Conservation (phyloP, 2,797 vertebrate species). For the Pteropus rufus region DNA sequence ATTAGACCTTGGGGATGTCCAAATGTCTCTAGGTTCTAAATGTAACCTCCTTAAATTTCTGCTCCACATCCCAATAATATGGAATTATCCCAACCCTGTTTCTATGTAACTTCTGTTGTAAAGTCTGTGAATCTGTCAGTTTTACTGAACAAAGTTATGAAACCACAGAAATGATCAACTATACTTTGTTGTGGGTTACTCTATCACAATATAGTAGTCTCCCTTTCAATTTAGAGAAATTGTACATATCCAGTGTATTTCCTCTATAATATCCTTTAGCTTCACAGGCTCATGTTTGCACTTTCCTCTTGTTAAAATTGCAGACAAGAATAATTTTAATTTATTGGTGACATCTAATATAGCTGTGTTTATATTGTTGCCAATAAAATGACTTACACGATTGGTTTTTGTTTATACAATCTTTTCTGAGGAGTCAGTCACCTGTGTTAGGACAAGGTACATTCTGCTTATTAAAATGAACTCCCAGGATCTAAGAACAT, state of each 20-base stretch:
- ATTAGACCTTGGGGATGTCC: neutral
- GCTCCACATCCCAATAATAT: neutral
- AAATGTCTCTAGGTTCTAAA: neutral
- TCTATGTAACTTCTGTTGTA: neutral
- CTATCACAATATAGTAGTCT: neutral
- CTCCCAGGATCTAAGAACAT: constrained; percentile 78
- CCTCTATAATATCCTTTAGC: constrained; percentile 54
- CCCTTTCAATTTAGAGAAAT: constrained; percentile 42
- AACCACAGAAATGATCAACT: neutral
- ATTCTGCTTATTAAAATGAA: constrained; percentile 80
- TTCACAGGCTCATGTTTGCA: constrained; percentile 66
- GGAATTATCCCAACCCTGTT: neutral
- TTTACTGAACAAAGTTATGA: neutral
- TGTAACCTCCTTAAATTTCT: neutral
- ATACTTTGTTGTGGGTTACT: neutral
- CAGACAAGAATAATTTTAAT: constrained; percentile 77
- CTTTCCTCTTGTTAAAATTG: constrained; percentile 75
- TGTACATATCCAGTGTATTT: constrained; percentile 34
- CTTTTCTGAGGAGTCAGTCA: constrained; percentile 79
- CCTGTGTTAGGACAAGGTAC: constrained; percentile 79
- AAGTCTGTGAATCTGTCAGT: neutral
- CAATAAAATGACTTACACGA: constrained; percentile 73
- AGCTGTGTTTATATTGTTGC: constrained; percentile 72
- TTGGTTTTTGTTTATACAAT: constrained; percentile 71
- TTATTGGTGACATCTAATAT: constrained; percentile 75